phyloP scores from a whole-genome alignment of 2,797 vertebrate genomes.

The Lagocephalus sceleratus region DNA sequence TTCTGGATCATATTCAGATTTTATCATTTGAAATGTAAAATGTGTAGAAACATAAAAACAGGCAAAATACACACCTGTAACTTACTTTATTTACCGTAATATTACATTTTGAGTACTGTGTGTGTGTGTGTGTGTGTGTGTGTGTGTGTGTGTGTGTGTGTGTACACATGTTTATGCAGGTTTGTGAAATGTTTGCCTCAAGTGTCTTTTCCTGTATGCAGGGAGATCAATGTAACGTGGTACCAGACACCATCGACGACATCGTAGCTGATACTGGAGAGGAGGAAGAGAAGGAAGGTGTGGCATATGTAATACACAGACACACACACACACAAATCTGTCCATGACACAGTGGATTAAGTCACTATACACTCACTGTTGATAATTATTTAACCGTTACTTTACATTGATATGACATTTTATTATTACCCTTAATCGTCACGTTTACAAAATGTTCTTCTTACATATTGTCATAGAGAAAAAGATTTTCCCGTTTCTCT shows the following conservation, averaged over 20 bases:
- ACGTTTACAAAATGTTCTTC: slow-evolving; percentile 26
- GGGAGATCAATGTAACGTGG: slow-evolving; percentile 94
- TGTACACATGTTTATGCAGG: background rate
- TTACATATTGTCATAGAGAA: background rate
- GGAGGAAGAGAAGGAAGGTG: slow-evolving; percentile 91
- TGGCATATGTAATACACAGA: slow-evolving; percentile 5
- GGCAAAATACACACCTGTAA: background rate
- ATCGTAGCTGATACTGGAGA: slow-evolving; percentile 92
- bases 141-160: background rate
- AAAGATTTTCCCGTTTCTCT: too few species aligned
- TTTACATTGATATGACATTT: slow-evolving; percentile 22
- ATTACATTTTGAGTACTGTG: background rate
- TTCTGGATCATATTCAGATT: too few species aligned
- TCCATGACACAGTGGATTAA: background rate
- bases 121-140: background rate
- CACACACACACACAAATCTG: slow-evolving; percentile 1
- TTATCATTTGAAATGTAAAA: too few species aligned
- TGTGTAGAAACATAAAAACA: too few species aligned
- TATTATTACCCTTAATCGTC: background rate
- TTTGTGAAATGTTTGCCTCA: too few species aligned
- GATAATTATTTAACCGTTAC: slow-evolving; percentile 1
- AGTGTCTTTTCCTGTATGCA: slow-evolving; percentile 49
- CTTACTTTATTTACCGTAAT: background rate
- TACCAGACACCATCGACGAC: slow-evolving; percentile 93
- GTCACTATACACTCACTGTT: background rate